Conservation (phyloP, 2,797 vertebrate species). For the Lerista edwardsae region DNA sequence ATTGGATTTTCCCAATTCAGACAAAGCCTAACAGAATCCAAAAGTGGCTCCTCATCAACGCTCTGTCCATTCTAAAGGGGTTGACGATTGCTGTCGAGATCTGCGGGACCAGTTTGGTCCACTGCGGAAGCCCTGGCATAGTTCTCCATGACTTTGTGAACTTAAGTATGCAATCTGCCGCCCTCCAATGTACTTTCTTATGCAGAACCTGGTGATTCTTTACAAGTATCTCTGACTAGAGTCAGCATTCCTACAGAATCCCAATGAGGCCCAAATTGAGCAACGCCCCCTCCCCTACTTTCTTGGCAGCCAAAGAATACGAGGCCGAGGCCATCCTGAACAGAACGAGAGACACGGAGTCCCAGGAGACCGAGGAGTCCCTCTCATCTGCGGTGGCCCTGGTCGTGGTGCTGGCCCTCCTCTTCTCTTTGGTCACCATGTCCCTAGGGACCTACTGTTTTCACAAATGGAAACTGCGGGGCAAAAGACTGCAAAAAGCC, state of each 20-base stretch:
- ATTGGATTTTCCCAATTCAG: conserved; percentile 38
- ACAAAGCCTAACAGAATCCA: conserved; percentile 15
- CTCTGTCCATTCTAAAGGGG: background rate
- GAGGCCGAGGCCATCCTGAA: conserved; percentile 60
- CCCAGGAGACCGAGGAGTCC: conserved; percentile 65
- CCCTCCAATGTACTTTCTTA: background rate
- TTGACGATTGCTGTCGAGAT: accelerated
- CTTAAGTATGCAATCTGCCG: background rate
- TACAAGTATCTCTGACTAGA: background rate
- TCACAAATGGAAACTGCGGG: conserved; percentile 77
- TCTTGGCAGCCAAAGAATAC: conserved; percentile 51
- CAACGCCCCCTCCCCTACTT: conserved; percentile 52
- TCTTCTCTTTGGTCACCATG: conserved; percentile 71
- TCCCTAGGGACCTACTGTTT: conserved; percentile 78
- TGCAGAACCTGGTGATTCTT: background rate
- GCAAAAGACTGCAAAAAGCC: conserved; percentile 75
- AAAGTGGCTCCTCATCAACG: background rate
- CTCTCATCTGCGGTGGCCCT: conserved; percentile 77
- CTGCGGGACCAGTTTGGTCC: background rate
- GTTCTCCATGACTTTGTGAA: accelerated
- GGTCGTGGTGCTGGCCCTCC: conserved; percentile 69
- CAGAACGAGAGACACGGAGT: conserved; percentile 56
- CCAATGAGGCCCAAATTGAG: conserved; percentile 73
- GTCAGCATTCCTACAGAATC: background rate
- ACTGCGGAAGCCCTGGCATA: accelerated